Percentiles rank a stretch among this genome's conserved stretches.
These are phyloP conservation scores for Imbricaverruca yamaguchii DNA, from an alignment of 2,888 invertebrate genomes.

Conservation along the genomic window DNA sequence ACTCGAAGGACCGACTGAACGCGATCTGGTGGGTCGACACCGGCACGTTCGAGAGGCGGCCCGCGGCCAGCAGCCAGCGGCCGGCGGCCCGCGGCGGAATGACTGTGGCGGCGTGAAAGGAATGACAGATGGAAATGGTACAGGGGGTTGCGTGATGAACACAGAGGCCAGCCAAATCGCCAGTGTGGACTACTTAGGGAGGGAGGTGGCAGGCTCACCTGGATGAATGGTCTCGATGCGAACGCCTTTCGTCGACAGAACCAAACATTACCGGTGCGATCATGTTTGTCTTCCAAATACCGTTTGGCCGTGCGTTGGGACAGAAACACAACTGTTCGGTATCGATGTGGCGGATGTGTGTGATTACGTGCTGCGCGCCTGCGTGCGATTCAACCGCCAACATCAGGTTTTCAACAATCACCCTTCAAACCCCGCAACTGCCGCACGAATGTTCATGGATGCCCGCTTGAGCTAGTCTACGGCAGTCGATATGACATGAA, in stretches of 20 bases:
- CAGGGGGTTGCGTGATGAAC: not conserved
- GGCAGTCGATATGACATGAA: no score
- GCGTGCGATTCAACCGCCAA: not conserved
- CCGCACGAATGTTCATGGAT: no score
- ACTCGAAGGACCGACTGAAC: not conserved
- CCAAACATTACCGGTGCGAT: not conserved
- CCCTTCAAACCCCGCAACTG: no score
- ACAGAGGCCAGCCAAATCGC: constrained; percentile 14
- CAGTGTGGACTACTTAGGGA: not conserved
- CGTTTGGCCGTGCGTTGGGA: not conserved
- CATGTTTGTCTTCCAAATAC: not conserved
- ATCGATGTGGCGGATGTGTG: not conserved
- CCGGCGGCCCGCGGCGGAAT: not conserved
- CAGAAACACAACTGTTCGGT: not conserved
- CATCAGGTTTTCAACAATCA: no score
- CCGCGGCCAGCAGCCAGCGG: not conserved
- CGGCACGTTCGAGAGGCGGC: not conserved
- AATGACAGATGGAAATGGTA: not conserved
- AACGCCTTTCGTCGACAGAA: not conserved
- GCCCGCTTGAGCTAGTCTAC: no score
- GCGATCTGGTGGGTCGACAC: not conserved
- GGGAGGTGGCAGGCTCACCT: not conserved
- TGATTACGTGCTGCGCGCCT: not conserved
- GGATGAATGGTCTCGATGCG: not conserved
- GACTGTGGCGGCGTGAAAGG: not conserved